Base-by-base conservation (phyloP, 2,888 invertebrate species). In the Sipunculus nudus region DNA sequence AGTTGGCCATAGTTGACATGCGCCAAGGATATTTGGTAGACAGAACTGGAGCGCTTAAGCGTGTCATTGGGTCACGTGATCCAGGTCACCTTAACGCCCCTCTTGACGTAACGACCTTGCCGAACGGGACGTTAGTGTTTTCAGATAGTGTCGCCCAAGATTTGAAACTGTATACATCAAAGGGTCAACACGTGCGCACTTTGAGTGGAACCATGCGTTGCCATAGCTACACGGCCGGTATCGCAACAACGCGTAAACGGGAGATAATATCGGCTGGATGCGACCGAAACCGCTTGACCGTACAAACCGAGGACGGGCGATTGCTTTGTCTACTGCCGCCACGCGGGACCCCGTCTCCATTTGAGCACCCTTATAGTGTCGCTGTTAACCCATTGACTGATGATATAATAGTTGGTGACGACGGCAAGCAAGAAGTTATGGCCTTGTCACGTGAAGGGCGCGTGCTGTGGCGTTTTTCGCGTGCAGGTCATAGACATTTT, bases 341-440 rank as follows among this genome's bases (percentile, higher is more conserved):
- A n/a, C n/a, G n/a, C 13, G 31, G 35, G 35, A 31, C n/a, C 31
- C 13, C 10, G 25, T 41, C 46, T n/a, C 54, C 52, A 1, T 59
- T 65, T 35, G 59, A 62, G 46, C 65, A 65, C 38, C 65, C 65
- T 16, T 63, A 59, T 49, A 65, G 61, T 39, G 53, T 65, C n/a
- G 65, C 65, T n/a, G 48, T 59, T 19, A 65, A 65, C 59, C 55
- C 59, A 2, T 49, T 65, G 19, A 65, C 62, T 5, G 55, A 59
- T 3, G 62, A 62, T 35, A 43, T 65, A 13, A 65, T 65, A 19
- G 62, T 65, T 2, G 65, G 65, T 8, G 65, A 65, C 47, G 65
- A 65, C 46, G 53, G 55, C 39, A 59, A 59, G 26, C 65, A 65
- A 35, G 29, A 53, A 16, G 65, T 65, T 35, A 53, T 53, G 50